Conservation (phyloP, 2,888 invertebrate species). For the Caenorhabditis angaria region DNA sequence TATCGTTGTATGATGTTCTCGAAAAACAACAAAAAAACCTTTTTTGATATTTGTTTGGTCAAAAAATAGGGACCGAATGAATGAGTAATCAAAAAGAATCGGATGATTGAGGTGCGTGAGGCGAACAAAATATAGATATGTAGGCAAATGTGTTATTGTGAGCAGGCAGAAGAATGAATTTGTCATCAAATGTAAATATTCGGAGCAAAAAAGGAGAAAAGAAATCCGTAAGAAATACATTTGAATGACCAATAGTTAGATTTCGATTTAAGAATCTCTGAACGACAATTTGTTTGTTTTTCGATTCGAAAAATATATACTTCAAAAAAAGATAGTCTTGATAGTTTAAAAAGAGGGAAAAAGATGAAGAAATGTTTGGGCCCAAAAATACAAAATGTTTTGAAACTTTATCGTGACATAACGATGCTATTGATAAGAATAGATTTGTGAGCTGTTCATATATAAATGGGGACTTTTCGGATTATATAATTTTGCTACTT, state of each 20-base stretch:
- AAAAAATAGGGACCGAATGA: neutral
- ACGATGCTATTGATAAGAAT: no score
- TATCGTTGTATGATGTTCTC: no score
- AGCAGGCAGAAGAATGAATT: neutral
- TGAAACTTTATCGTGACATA: no score
- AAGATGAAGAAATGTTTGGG: no score
- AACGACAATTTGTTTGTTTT: neutral
- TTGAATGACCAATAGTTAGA: neutral
- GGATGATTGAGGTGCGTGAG: conserved; percentile 2
- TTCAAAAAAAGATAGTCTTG: neutral
- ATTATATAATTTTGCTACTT: no score
- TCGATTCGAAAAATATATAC: neutral
- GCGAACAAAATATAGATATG: neutral
- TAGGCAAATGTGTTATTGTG: conserved; percentile 2
- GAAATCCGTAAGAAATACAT: conserved; percentile 3
- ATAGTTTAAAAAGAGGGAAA: no score
- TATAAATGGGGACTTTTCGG: no score
- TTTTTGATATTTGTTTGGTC: neutral
- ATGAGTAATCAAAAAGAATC: neutral
- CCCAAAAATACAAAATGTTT: no score
- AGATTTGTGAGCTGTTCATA: no score
- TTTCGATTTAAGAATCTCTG: neutral
- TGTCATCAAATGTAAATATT: conserved; percentile 2
- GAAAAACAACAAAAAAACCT: neutral
- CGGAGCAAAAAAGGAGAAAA: neutral